Evolutionary conservation across 2,888 invertebrate species (phyloP).

Genomic region (Apodemia zela): DNA sequence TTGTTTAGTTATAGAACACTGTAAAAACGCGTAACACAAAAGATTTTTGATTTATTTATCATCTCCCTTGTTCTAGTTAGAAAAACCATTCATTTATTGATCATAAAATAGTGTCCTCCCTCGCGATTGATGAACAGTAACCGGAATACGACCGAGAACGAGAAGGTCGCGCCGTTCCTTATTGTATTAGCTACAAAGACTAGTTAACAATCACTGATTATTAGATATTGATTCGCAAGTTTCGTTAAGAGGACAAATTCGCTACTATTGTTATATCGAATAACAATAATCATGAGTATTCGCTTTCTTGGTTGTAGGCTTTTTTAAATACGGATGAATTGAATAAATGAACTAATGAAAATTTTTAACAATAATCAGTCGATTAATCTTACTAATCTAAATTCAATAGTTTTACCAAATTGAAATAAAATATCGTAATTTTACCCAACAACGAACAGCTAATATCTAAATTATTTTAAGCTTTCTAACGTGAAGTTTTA

Average conservation of each 20-base stretch:
- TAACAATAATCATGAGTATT: slow-evolving; percentile 29
- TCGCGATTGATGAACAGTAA: slow-evolving; percentile 50
- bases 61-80: slow-evolving; percentile 51
- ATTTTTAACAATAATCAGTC: too few relatives aligned
- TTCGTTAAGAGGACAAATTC: slow-evolving; percentile 46
- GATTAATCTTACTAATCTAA: too few relatives aligned
- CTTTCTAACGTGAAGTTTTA: too few relatives aligned
- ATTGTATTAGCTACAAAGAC: slow-evolving; percentile 60
- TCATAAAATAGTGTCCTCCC: slow-evolving; percentile 53
- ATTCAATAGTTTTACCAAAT: too few relatives aligned
- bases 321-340: too few relatives aligned
- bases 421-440: too few relatives aligned
- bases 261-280: slow-evolving; percentile 44
- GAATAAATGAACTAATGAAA: too few relatives aligned
- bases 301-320: too few relatives aligned
- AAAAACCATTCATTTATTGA: slow-evolving; percentile 51
- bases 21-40: slow-evolving; percentile 62
- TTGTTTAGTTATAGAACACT: slow-evolving; percentile 63
- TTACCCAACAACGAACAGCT: too few relatives aligned
- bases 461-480: too few relatives aligned
- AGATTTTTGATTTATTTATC: slow-evolving; percentile 70
- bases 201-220: slow-evolving; percentile 62
- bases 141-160: slow-evolving; percentile 49
- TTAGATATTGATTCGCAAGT: slow-evolving; percentile 57
- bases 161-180: slow-evolving; percentile 60